Evolutionary conservation across 2,888 invertebrate genomes (phyloP).

Genomic region (Heliconius hortense): DNA sequence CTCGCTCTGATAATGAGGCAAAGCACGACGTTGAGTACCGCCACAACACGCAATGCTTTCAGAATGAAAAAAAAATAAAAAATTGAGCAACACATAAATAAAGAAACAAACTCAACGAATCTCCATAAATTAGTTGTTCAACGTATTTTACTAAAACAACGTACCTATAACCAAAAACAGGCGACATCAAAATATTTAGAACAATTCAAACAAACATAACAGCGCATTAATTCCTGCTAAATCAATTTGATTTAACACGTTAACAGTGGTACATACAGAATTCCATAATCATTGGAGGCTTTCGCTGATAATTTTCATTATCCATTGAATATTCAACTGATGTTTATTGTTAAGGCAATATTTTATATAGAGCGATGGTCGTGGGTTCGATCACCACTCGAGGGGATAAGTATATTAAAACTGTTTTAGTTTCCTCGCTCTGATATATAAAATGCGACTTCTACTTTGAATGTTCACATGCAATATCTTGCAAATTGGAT

Average conservation of each 20-base stretch:
- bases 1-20: not conserved
- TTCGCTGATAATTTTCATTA: slow-evolving; percentile 21
- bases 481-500: not conserved
- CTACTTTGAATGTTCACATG: not conserved
- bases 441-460: not conserved
- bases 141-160: not conserved
- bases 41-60: not conserved
- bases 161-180: not conserved
- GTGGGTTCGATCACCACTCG: not conserved
- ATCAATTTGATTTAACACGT: slow-evolving; percentile 2
- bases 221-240: not conserved
- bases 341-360: slow-evolving; percentile 9
- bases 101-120: not conserved
- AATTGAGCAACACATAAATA: not conserved
- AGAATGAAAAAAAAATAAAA: not conserved
- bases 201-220: not conserved
- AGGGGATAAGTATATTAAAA: not conserved
- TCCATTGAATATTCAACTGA: slow-evolving; percentile 13
- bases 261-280: slow-evolving; percentile 2
- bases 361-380: not conserved
- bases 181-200: slow-evolving; percentile 7
- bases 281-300: slow-evolving; percentile 14
- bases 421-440: not conserved
- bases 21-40: not conserved
- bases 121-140: not conserved